These are phyloP conservation scores for Epinephelus moara DNA, from an alignment of 2,113 vertebrate genomes.

Conservation along the genomic window DNA sequence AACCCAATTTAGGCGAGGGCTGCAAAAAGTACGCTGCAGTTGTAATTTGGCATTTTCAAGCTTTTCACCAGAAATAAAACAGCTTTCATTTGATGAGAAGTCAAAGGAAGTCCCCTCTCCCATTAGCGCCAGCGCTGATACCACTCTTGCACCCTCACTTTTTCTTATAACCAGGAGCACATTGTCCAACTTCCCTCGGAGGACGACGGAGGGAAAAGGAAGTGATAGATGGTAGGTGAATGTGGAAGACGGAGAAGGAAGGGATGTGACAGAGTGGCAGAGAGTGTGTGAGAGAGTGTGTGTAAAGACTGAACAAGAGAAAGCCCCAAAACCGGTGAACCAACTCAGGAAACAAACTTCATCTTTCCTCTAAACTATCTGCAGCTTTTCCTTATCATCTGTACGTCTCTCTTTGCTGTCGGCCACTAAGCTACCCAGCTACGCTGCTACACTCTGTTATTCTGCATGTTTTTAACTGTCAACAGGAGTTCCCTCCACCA, in stretches of 20 bases:
- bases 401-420: background rate
- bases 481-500: background rate
- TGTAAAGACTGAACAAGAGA: constrained; percentile 6
- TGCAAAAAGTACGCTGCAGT: no score
- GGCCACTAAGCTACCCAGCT: background rate
- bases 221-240: constrained; percentile 72
- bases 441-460: constrained; percentile 5
- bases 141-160: no score
- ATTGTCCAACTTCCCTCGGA: background rate
- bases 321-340: background rate
- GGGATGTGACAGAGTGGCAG: constrained; percentile 33
- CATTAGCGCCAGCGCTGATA: no score
- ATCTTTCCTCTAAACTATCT: background rate
- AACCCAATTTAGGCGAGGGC: no score
- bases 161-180: no score
- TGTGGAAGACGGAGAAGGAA: constrained; percentile 24
- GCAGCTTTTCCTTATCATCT: background rate
- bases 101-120: no score
- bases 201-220: constrained; percentile 43
- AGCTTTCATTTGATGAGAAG: no score
- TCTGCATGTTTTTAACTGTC: background rate
- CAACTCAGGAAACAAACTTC: constrained; percentile 40
- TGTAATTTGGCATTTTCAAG: no score
- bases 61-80: no score
- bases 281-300: constrained; percentile 39